Conservation (phyloP, 2,113 vertebrate species). For the Monarcha castaneiventris region DNA sequence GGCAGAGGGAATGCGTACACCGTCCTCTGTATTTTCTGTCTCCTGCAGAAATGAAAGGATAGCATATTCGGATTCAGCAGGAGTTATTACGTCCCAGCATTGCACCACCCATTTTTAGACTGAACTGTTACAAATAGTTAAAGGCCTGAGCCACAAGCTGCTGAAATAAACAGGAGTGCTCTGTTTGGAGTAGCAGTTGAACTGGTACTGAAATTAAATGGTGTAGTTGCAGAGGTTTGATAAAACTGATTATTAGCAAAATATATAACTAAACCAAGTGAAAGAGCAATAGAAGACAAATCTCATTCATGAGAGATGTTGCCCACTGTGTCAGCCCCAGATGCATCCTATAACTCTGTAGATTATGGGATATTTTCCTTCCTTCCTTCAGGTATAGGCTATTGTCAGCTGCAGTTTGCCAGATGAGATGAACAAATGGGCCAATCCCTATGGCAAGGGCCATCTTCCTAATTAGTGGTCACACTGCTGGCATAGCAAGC, state of each 20-base stretch:
- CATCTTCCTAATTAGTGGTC: not conserved
- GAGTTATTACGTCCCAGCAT: not conserved
- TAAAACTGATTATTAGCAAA: not conserved
- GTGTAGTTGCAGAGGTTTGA: not conserved
- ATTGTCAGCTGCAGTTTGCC: not conserved
- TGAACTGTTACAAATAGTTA: not conserved
- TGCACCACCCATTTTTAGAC: not conserved
- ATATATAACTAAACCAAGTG: not conserved
- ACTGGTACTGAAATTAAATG: not conserved
- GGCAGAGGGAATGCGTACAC: not conserved
- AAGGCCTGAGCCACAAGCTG: not conserved
- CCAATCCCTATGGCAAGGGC: not conserved
- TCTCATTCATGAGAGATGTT: not conserved
- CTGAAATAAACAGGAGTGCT: not conserved
- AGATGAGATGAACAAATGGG: not conserved
- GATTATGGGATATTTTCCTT: constrained; percentile 6
- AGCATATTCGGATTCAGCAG: not conserved
- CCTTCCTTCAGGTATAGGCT: constrained; percentile 5
- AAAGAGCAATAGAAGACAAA: not conserved
- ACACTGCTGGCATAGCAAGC: not conserved
- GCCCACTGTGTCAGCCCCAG: not conserved
- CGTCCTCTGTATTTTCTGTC: not conserved
- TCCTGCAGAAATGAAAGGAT: not conserved
- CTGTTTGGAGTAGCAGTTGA: not conserved
- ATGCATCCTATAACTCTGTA: not conserved